Base-by-base conservation (phyloP, 1,140 invertebrate species). In the Atta colombica region DNA sequence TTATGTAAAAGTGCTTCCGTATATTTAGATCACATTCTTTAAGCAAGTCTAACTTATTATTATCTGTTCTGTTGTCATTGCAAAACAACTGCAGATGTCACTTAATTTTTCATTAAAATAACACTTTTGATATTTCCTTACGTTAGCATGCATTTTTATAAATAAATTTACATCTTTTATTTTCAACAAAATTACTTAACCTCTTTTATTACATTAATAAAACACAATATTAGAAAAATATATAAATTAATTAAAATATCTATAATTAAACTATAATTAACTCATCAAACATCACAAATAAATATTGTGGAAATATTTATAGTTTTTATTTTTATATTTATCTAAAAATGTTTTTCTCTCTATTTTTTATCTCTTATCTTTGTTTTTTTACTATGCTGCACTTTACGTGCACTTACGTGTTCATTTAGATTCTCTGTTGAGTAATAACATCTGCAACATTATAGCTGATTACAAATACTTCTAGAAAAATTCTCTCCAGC, bases 1-100 rank as follows among this genome's bases (percentile, higher is more conserved):
- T 45, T 68, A 45, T 1, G 18, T 53, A 55, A 45, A 71, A 72
- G 2, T 21, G 21, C 58, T 72, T 31, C 39, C 18, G 18, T 72
- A 82, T 60, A 72, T 72, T 72, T 61, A 25, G 51, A 72, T 45
- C 31, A 35, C 31, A 35, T 35, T 81, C 35, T n/a, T 35, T 80
- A 69, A 2, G 14, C 39, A 21, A 71, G 3, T 68, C n/a, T n/a
- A 31, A 3, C 18, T 16, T 71, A 18, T 58, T 72, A 72, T 60
- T 39, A 80, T 55, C 63, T 45, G 28, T 31, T 39, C 1, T 68
- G n/a, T 39, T 82, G n/a, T 68, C 74, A 55, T 81, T 28, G 35
- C 45, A 35, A 8, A 77, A 18, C 10, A 45, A 72, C 3, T 58
- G 35, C 31, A 35, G 5, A 14, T 72, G 25, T n/a, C 21, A 18